Conservation (phyloP, 1,140 invertebrate genomes). For the Hyles vespertilio region DNA sequence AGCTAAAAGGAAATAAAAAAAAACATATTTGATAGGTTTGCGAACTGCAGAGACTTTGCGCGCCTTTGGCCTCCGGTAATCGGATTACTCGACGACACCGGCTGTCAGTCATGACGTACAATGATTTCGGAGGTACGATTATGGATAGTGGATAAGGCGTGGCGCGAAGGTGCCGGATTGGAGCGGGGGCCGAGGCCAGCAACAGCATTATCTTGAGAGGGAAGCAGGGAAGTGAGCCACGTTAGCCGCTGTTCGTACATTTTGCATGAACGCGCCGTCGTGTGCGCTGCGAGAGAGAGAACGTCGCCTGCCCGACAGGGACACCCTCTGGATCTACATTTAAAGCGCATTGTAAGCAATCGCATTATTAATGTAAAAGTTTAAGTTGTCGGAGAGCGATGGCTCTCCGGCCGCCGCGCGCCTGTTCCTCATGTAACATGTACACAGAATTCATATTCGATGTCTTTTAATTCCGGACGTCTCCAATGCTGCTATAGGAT, state of each 20-base stretch:
- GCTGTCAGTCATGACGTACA: slow-evolving; percentile 4
- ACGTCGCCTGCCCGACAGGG: slow-evolving; percentile 26
- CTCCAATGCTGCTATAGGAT: slow-evolving; percentile 38
- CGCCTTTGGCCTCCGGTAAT: too few relatives aligned
- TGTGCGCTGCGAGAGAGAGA: slow-evolving; percentile 42
- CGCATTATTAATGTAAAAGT: slow-evolving; percentile 73
- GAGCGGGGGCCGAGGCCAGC: background rate
- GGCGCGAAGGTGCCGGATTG: background rate
- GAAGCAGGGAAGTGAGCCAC: slow-evolving; percentile 37
- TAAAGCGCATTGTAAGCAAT: slow-evolving; percentile 74
- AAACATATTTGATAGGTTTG: slow-evolving; percentile 5
- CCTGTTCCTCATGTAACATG: slow-evolving; percentile 67
- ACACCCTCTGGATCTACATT: slow-evolving; percentile 66
- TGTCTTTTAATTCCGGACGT: slow-evolving; percentile 71
- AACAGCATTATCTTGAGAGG: slow-evolving; percentile 55
- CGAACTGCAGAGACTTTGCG: slow-evolving; percentile 1
- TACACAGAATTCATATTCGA: slow-evolving; percentile 71
- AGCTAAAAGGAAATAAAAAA: slow-evolving; percentile 4
- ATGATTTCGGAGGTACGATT: too few relatives aligned
- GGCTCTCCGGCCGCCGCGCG: slow-evolving; percentile 52
- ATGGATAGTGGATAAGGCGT: slow-evolving; percentile 8
- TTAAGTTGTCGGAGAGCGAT: slow-evolving; percentile 67
- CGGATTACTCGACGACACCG: too few relatives aligned
- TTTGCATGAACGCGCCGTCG: slow-evolving; percentile 55
- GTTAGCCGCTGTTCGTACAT: slow-evolving; percentile 58